Base-by-base conservation (phyloP, 2,888 invertebrate species). In the Thera britannica region DNA sequence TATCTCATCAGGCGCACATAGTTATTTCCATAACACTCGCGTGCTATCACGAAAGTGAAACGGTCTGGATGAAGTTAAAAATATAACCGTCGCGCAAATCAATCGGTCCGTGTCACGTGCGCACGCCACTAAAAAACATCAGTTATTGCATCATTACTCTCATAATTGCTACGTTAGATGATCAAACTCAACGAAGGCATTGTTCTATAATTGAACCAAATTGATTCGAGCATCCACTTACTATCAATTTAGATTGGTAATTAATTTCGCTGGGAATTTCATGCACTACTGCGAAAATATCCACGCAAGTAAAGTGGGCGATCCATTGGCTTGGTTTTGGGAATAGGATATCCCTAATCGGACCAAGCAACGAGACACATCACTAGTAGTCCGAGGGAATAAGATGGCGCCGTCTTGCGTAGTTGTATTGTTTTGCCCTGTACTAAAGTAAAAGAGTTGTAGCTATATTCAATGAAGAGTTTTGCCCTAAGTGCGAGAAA, bases 101-200 rank as follows among this genome's bases (percentile, higher is more conserved):
- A 51, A 35, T 49, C 58, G 57, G 48, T 62, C 65, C 44, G 9
- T 75, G 74, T 74, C 74, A 77, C 56, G 59, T 62, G 76, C 71
- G 72, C 76, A 77, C 77, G 72, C 75, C 64, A 35, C 49, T 56
- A 23, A 66, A 66, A 64, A 60, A 65, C 52, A 54, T 44, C 64
- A 46, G 23, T 41, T 67, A 58, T 80, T 79, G 70, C 77, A 80
- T 79, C 75, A 79, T 61, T 56, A 67, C 57, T 72, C 60, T 49
- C 59, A 58, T 69, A 65, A 68, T 71, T 67, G 55, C 36, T n/a
- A 52, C 12, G 61, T 62, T 67, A 64, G 52, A 57, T 46, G 56
- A 60, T 58, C 51, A 51, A 68, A 34, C 23, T 52, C 0, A 52
- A 52, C 51, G 48, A 60, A 59, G 66, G 48, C 65, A 73, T 68